Evolutionary conservation across 2,797 vertebrate genomes (phyloP).

Genomic region (Neopelma chrysocephalum): DNA sequence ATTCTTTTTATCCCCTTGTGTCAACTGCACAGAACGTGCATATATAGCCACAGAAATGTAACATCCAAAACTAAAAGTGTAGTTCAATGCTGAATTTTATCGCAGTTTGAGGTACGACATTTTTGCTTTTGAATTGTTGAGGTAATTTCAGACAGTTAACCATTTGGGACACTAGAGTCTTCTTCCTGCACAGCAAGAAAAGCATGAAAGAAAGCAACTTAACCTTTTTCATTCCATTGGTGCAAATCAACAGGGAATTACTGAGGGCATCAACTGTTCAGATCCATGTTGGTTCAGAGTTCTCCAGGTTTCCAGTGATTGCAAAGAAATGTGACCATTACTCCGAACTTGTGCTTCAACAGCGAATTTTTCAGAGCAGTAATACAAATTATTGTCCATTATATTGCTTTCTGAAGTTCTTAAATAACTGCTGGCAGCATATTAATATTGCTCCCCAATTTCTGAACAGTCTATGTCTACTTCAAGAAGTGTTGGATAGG

Average conservation of each 20-base stretch:
- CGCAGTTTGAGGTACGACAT: background rate
- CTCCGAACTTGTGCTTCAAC: background rate
- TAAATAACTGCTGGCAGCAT: background rate
- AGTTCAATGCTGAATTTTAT: background rate
- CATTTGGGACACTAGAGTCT: background rate
- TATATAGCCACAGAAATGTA: background rate
- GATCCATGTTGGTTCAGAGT: background rate
- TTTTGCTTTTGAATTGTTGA: background rate
- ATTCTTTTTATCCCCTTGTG: background rate
- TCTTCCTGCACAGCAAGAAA: conserved; percentile 5
- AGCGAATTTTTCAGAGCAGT: background rate
- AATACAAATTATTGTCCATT: background rate
- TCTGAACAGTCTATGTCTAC: background rate
- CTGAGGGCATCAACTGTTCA: background rate
- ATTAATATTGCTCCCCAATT: background rate
- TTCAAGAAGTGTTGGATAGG: background rate
- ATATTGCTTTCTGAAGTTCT: background rate
- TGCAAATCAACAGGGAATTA: background rate
- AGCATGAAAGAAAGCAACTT: conserved; percentile 3
- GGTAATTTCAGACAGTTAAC: background rate
- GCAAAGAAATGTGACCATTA: background rate
- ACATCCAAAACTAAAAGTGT: background rate
- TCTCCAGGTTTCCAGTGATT: background rate
- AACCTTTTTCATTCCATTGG: background rate
- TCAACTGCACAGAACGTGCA: background rate